Evolutionary conservation across 2,113 vertebrate species (phyloP).

Genomic region (Lethenteron reissneri): DNA sequence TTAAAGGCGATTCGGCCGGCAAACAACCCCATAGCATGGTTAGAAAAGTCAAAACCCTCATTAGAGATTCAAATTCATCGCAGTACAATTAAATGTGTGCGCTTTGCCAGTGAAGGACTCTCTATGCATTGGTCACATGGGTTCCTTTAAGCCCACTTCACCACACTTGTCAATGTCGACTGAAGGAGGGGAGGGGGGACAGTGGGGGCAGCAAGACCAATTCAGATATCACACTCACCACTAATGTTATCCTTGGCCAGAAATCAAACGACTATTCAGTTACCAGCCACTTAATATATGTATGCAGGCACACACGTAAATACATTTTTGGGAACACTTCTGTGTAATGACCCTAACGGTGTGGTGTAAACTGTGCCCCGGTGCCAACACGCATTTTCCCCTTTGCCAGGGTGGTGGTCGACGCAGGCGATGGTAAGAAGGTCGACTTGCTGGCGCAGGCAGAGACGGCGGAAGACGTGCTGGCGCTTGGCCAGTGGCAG

Average conservation of each 20-base stretch:
- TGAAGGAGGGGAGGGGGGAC: too few relatives aligned
- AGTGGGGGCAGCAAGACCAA: too few relatives aligned
- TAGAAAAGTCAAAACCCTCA: too few relatives aligned
- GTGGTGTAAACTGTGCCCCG: neutral
- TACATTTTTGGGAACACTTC: neutral
- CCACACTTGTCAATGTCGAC: too few relatives aligned
- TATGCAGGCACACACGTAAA: neutral
- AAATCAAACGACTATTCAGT: neutral
- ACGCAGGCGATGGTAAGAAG: constrained; percentile 72
- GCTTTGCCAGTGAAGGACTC: too few relatives aligned
- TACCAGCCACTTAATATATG: neutral
- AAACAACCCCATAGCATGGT: too few relatives aligned
- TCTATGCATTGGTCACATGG: too few relatives aligned
- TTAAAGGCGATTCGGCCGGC: too few relatives aligned
- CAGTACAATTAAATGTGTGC: too few relatives aligned
- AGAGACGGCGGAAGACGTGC: constrained; percentile 42
- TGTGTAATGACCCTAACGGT: neutral
- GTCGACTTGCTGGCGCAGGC: constrained; percentile 57
- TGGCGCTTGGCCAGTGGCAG: constrained; percentile 49
- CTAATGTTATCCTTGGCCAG: neutral
- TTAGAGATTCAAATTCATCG: too few relatives aligned
- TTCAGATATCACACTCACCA: neutral
- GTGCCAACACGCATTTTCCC: neutral
- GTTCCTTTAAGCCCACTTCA: too few relatives aligned
- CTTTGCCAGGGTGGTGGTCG: constrained; percentile 46